Percentiles rank a stretch among this genome's conserved stretches.
Conservation (phyloP, 2,888 invertebrate genomes). For the Hoplodrina blanda region DNA sequence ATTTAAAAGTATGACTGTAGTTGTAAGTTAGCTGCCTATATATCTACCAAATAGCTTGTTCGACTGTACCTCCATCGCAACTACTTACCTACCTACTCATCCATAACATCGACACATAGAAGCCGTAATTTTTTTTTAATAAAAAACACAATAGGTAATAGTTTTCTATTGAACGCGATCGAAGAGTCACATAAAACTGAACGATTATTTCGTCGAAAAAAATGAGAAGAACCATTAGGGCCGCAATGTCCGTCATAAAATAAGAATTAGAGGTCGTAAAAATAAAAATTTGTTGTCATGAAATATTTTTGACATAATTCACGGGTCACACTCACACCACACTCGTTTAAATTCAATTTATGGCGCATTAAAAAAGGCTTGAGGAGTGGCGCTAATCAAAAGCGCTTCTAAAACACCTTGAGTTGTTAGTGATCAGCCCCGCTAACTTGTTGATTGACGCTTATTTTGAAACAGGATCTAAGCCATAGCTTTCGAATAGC, state of each 20-base stretch:
- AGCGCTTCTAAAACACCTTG: not conserved
- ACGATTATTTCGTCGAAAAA: slow-evolving; percentile 58
- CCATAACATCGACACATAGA: slow-evolving; percentile 19
- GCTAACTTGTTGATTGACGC: too few species aligned
- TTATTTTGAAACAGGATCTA: too few species aligned
- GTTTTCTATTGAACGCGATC: slow-evolving; percentile 56
- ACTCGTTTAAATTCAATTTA: slow-evolving; percentile 35
- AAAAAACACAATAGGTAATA: slow-evolving; percentile 52
- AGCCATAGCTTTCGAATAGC: too few species aligned
- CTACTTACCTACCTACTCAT: not conserved
- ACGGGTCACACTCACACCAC: slow-evolving; percentile 12
- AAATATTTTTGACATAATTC: slow-evolving; percentile 54
- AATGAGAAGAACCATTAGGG: slow-evolving; percentile 65
- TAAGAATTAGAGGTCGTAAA: slow-evolving; percentile 59
- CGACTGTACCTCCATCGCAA: not conserved
- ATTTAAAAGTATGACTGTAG: too few species aligned
- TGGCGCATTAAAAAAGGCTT: slow-evolving; percentile 19
- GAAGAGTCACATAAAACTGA: slow-evolving; percentile 55
- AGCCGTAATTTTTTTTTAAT: slow-evolving; percentile 49
- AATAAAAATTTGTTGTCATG: slow-evolving; percentile 48
- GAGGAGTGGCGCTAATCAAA: not conserved
- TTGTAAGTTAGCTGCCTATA: too few species aligned
- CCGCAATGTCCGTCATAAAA: slow-evolving; percentile 63
- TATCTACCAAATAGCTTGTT: too few species aligned
- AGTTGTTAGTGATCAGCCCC: not conserved